Evolutionary conservation across 2,888 invertebrate genomes (phyloP).

Genomic region (Petrolisthes cinctipes): DNA sequence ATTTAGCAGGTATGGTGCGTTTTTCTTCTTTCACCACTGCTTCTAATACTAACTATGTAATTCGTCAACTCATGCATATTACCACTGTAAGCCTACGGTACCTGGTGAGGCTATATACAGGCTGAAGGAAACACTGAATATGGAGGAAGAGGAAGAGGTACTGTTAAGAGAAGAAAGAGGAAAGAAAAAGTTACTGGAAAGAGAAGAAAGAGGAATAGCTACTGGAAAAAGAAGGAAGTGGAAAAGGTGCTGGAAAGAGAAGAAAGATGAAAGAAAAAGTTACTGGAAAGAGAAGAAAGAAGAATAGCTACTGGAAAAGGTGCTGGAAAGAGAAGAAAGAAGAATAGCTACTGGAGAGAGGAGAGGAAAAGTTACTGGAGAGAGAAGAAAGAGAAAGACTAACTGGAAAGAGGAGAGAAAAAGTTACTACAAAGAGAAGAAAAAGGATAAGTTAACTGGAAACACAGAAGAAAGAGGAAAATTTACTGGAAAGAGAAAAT

Average conservation of each 20-base stretch:
- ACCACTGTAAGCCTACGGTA: too few relatives aligned
- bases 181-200: neutral
- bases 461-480: neutral
- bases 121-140: neutral
- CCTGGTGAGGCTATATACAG: neutral
- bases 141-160: neutral
- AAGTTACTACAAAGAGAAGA: neutral
- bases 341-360: neutral
- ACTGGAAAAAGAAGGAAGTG: neutral
- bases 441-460: neutral
- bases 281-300: neutral
- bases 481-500: neutral
- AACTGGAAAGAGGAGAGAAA: neutral
- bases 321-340: neutral
- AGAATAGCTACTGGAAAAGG: neutral
- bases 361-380: neutral
- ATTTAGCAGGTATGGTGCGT: neutral
- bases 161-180: neutral
- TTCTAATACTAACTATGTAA: too few relatives aligned
- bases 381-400: neutral
- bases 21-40: too few relatives aligned
- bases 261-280: neutral
- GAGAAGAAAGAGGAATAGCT: neutral
- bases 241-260: neutral
- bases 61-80: too few relatives aligned